Evolutionary conservation across 2,888 invertebrate species (phyloP), one percentile per base, ranked within the genome.

Genomic region (Digitonthophagus gazella): DNA sequence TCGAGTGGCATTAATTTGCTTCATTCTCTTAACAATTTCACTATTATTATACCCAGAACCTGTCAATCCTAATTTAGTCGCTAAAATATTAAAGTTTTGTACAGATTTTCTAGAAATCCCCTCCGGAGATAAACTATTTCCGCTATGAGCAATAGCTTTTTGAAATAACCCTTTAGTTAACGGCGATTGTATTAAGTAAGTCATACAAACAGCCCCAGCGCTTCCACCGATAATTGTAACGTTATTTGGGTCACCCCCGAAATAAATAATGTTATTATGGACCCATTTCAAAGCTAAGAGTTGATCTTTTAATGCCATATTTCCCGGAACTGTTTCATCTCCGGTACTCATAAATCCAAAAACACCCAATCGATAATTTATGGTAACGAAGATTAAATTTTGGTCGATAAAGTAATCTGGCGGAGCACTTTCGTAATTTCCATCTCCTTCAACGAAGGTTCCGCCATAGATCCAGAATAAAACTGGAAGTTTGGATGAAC

Each of bases 401-500:
- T 77, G 73, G 64, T 79, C 77, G 56, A 80, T 66, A 44, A 80
- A 74, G 68, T 76, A 77, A 66, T 79, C 78, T 0, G 78, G 78
- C 3, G 76, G 77, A 64, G 71, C 76, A 1, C 66, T 18, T 28
- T 74, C 71, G 19, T 76, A 75, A 22, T 73, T 74, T 5, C 78
- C 72, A 19, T 72, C 67, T 14, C 78, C 78, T 15, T 64, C 67
- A 69, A 75, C 69, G 58, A 78, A 78, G 11, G 72, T 74, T 19
- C 78, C 79, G 3, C 78, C 78, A 67, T 79, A 75, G 14, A 80
- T 75, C 75, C 76, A 79, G 3, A 80, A 77, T 77, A 79, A 78
- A 14, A 78, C 78, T 2, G 79, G 79, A n/a, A 74, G 6, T 20
- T 65, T 18, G 56, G 16, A 15, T 71, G 72, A 16, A n/a, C 11